These are phyloP conservation scores for Drosophila melanosoma DNA, from an alignment of 2,888 invertebrate genomes.

Conservation along the genomic window DNA sequence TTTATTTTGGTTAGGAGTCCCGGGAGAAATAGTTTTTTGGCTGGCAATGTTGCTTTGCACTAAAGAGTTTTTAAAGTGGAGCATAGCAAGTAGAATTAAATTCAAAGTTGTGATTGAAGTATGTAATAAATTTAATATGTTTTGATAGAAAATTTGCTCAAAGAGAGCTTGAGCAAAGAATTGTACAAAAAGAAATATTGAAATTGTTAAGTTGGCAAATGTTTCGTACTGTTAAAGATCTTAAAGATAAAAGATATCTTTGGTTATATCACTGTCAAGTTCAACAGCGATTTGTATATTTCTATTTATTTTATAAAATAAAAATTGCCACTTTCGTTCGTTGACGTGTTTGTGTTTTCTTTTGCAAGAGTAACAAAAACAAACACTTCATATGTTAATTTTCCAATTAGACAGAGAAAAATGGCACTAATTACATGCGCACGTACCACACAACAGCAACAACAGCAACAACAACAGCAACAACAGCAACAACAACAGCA, in stretches of 20 bases:
- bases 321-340: constrained; percentile 23
- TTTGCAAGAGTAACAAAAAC: constrained; percentile 47
- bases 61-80: constrained; percentile 30
- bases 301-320: constrained; percentile 10
- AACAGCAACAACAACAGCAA: constrained; percentile 15
- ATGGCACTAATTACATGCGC: constrained; percentile 79
- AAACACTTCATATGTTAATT: constrained; percentile 81
- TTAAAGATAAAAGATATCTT: not conserved
- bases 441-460: constrained; percentile 50
- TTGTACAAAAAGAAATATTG: not conserved
- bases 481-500: constrained; percentile 26
- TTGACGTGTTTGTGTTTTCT: constrained; percentile 32
- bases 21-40: constrained; percentile 9
- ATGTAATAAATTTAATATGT: not conserved
- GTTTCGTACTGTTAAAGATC: not conserved
- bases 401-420: constrained; percentile 77
- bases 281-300: constrained; percentile 17
- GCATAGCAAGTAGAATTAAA: not conserved
- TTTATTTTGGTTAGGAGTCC: not conserved
- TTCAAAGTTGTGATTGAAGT: constrained; percentile 16
- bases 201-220: not conserved
- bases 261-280: constrained; percentile 12
- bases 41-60: constrained; percentile 1
- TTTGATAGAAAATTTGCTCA: not conserved
- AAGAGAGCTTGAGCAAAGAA: not conserved